Evolutionary conservation across 2,113 vertebrate species (phyloP).

Genomic region (Agapornis roseicollis): DNA sequence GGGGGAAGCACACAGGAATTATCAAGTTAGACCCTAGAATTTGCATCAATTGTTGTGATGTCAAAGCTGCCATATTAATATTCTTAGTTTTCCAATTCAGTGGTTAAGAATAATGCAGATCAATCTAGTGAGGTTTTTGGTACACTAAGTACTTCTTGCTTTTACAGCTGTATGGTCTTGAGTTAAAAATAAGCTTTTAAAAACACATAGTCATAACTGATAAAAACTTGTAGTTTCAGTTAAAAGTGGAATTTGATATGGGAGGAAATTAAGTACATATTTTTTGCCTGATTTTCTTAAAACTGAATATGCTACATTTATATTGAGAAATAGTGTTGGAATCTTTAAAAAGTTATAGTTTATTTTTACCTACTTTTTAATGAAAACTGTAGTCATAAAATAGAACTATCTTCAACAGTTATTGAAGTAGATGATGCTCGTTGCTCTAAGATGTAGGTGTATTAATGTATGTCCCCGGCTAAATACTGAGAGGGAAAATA

Average conservation of each 20-base stretch:
- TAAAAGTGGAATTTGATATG: not conserved
- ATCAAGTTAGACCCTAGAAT: slow-evolving; percentile 72
- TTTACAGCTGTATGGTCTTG: slow-evolving; percentile 11
- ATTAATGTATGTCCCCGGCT: not conserved
- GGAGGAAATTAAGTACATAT: not conserved
- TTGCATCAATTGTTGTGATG: slow-evolving; percentile 72
- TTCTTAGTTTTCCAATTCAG: slow-evolving; percentile 70
- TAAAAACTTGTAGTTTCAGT: not conserved
- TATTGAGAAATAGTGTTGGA: not conserved
- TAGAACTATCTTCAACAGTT: not conserved
- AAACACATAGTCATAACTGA: slow-evolving; percentile 15
- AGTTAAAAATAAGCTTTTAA: slow-evolving; percentile 44
- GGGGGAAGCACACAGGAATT: slow-evolving; percentile 61
- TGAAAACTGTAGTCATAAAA: not conserved
- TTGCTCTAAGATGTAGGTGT: not conserved
- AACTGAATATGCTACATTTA: fast-evolving
- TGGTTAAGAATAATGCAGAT: slow-evolving; percentile 64
- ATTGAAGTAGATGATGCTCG: not conserved
- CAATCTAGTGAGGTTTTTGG: slow-evolving; percentile 64
- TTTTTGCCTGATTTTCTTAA: not conserved
- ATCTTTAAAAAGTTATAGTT: not conserved
- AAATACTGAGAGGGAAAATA: not conserved
- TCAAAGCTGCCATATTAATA: slow-evolving; percentile 75
- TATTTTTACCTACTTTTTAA: not conserved
- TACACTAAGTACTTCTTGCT: slow-evolving; percentile 15